Conservation (phyloP, 2,888 invertebrate species). For the Stenodema calcarata region DNA sequence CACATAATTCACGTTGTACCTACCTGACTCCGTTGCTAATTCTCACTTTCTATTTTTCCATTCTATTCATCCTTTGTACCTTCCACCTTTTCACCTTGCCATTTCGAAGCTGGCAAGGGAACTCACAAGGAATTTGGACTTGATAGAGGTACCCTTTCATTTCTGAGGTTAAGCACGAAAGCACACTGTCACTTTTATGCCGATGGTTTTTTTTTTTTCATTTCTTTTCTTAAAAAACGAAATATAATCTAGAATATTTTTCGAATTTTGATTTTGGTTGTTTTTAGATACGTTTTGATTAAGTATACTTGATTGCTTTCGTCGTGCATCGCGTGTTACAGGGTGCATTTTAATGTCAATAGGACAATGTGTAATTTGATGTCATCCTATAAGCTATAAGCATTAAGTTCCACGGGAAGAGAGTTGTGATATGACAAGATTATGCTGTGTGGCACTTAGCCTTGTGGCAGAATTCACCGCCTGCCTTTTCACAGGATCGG, state of each 20-base stretch:
- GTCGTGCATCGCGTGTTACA: not conserved
- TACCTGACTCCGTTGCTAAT: conserved; percentile 38
- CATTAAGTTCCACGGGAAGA: no score
- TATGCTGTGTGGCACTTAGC: no score
- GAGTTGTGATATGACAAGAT: no score
- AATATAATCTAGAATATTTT: not conserved
- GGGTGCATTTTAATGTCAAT: not conserved
- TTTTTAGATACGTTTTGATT: not conserved
- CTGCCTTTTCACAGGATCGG: no score
- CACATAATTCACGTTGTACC: not conserved
- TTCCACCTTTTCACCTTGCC: conserved; percentile 46
- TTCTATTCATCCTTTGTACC: conserved; percentile 44
- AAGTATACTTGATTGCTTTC: not conserved
- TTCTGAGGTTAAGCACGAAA: conserved; percentile 42
- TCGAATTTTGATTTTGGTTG: not conserved
- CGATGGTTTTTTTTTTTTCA: not conserved
- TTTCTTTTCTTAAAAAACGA: not conserved
- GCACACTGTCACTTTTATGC: not conserved
- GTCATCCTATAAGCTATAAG: no score
- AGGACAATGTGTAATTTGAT: not conserved
- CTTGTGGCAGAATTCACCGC: no score
- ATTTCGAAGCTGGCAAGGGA: conserved; percentile 58
- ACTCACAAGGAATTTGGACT: conserved; percentile 57
- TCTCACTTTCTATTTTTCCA: conserved; percentile 40
- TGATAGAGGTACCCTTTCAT: conserved; percentile 56